Evolutionary conservation across 2,888 invertebrate genomes (phyloP), one percentile per base, ranked within the genome.

Genomic region (Zhuqinia jingwanae): DNA sequence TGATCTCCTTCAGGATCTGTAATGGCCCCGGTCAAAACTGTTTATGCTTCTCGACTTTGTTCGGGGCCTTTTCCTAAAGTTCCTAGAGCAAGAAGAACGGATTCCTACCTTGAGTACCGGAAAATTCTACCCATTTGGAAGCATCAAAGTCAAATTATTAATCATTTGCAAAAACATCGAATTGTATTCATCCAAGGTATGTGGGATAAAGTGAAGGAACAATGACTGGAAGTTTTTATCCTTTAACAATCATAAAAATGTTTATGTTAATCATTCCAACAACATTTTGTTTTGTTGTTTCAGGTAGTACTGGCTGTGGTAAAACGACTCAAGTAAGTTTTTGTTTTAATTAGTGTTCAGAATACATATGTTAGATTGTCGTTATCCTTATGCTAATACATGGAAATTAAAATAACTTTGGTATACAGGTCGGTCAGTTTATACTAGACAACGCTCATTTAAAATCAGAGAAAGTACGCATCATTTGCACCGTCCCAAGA

Each of bases 401-500:
- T n/a, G n/a, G n/a, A n/a, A n/a, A n/a, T n/a, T n/a, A n/a, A n/a
- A n/a, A n/a, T n/a, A n/a, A n/a, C 60, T 58, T 42, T 36, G 81
- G 22, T 56, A 47, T 79, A 89, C 90, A 95, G 94, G 94, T 99
- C 56, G 98, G 99, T 0, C 99, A 99, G 92, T 96, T 96, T 91
- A 95, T 99, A 89, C 93, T 99, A 88, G 97, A 98, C 91, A 94
- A 96, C 76, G 92, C 95, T 93, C 90, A 94, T 93, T 91, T 93
- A 92, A 91, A 93, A 92, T 90, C 94, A 83, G 94, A 94, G 91
- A 94, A 95, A 0, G 96, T 97, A 88, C 94, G 97, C 78, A 96
- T 99, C 89, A 95, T 99, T 92, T 98, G 98, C 92, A 97, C 98
- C 0, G 98, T 99, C 93, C 99, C 99, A 0, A 94, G 98, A 65